Conservation (phyloP, 2,888 invertebrate genomes). For the Clanis bilineata region DNA sequence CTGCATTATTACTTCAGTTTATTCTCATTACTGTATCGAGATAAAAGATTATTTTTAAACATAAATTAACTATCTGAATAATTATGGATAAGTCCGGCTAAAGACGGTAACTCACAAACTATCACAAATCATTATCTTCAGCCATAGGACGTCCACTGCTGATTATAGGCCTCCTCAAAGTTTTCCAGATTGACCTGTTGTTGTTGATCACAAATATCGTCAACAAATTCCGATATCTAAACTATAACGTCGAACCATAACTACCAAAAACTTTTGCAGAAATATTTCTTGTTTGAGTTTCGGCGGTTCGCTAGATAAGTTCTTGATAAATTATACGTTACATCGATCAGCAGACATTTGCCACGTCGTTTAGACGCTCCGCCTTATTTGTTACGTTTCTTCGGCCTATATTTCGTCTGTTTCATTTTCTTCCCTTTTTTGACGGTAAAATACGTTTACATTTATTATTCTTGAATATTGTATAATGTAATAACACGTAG, state of each 20-base stretch:
- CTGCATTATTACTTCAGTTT: too few species aligned
- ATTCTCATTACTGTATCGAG: too few species aligned
- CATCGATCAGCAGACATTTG: constrained; percentile 34
- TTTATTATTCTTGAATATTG: neutral
- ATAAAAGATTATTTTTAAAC: too few species aligned
- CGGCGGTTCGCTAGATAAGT: constrained; percentile 23
- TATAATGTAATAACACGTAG: too few species aligned
- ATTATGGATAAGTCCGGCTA: too few species aligned
- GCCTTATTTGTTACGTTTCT: constrained; percentile 14
- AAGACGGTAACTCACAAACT: too few species aligned
- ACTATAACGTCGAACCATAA: constrained; percentile 26
- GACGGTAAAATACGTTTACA: neutral
- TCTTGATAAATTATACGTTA: constrained; percentile 37
- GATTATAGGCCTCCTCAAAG: too few species aligned
- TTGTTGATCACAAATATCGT: neutral
- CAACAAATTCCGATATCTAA: neutral
- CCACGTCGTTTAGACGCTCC: constrained; percentile 15
- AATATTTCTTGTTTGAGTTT: constrained; percentile 10
- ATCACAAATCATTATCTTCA: too few species aligned
- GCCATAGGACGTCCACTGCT: too few species aligned
- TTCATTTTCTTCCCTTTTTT: constrained; percentile 20
- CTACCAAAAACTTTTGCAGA: constrained; percentile 24
- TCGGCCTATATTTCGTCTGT: constrained; percentile 7
- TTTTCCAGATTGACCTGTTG: too few species aligned
- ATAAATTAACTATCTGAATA: too few species aligned